Evolutionary conservation across 2,888 invertebrate species (phyloP).

Genomic region (Operophtera brumata): DNA sequence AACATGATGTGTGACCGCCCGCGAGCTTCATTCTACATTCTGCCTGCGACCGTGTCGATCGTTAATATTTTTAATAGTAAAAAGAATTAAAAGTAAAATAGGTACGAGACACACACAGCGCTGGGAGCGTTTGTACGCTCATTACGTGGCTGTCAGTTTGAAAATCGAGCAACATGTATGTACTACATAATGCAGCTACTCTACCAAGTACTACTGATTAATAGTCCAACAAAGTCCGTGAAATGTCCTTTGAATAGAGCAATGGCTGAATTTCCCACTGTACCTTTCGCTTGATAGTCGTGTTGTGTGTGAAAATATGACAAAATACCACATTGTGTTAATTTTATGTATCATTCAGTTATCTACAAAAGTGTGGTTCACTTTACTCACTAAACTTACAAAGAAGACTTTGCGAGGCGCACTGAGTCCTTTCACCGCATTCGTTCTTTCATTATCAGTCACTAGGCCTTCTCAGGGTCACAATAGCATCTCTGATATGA

Average conservation of each 20-base stretch:
- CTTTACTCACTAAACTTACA: too few relatives aligned
- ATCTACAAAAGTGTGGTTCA: too few relatives aligned
- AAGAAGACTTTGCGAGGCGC: too few relatives aligned
- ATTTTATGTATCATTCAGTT: too few relatives aligned
- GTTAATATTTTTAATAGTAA: slow-evolving; percentile 72
- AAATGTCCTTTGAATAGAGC: slow-evolving; percentile 2
- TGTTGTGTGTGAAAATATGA: not conserved
- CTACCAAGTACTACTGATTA: slow-evolving; percentile 1
- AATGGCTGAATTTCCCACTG: not conserved
- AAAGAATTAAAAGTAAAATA: slow-evolving; percentile 64
- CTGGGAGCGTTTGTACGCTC: slow-evolving; percentile 17
- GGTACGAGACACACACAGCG: slow-evolving; percentile 50
- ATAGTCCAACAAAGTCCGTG: slow-evolving; percentile 5
- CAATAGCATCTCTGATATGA: too few relatives aligned
- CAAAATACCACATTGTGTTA: too few relatives aligned
- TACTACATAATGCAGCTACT: slow-evolving; percentile 10
- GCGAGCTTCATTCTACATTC: slow-evolving; percentile 70
- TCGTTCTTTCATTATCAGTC: too few relatives aligned
- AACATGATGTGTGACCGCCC: slow-evolving; percentile 73
- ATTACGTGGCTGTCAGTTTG: slow-evolving; percentile 24
- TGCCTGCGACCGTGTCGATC: slow-evolving; percentile 56
- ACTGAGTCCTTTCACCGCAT: too few relatives aligned
- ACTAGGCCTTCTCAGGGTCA: too few relatives aligned
- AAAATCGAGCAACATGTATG: slow-evolving; percentile 12
- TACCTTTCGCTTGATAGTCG: not conserved